Evolutionary conservation across 2,888 invertebrate species (phyloP), one percentile per base, ranked within the genome.

Genomic region (Drosophila testacea): DNA sequence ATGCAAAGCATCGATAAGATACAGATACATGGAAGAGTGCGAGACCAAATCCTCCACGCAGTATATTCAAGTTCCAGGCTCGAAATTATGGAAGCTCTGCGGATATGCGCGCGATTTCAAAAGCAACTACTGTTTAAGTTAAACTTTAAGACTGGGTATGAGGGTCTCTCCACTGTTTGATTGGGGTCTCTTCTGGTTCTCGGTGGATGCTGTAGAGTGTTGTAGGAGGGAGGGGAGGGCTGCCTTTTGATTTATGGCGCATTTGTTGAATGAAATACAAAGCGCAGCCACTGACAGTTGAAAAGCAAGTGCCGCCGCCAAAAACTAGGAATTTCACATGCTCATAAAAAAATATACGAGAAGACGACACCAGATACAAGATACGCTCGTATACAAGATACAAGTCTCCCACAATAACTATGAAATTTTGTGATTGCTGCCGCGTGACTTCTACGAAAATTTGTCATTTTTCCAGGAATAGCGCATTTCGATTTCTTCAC

Each of bases 1-100:
- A 89, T 86, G 88, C 89, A 83, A 85, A 88, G 84, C 84, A 89
- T 89, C 86, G 88, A 88, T 89, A 88, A 88, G 88, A 88, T 88
- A 87, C 77, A 70, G 50, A 36, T 50, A 36, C 50, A 71, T 59
- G 69, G 76, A 39, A 60, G 56, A 47, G 68, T 60, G 61, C 62
- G 46, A 62, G 44, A 47, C 22, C 28, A 39, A 44, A 32, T 6
- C n/a, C 22, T 52, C 5, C 13, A n/a, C 11, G 11, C 34, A 51
- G 30, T 32, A 2, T 32, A 7, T 32, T 6, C 32, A 32, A 22
- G 22, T 22, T 42, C 34, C 34, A 32, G 36, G 28, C 10, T n/a
- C n/a, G 10, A 88, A 89, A 89, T 89, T 83, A 90, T 89, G 90
- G 90, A 86, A 90, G 90, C 90, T 85, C 75, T 77, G 83, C 78